Evolutionary conservation across 2,113 vertebrate species (phyloP).

Genomic region (Peucedramus taeniatus): DNA sequence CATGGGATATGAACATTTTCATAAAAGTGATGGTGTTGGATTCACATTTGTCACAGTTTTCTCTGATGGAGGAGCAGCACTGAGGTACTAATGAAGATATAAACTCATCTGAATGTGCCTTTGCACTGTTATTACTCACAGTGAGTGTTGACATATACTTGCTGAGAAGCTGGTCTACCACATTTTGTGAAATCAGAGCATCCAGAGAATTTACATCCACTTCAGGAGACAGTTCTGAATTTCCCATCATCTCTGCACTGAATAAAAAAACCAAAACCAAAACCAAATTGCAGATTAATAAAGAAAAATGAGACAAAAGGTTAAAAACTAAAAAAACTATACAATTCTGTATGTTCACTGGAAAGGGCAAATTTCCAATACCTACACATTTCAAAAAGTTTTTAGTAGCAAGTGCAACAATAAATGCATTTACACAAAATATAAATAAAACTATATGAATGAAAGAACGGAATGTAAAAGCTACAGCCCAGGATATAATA

Average conservation of each 20-base stretch:
- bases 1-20: background rate
- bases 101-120: background rate
- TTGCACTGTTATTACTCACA: constrained; percentile 69
- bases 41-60: background rate
- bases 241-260: constrained; percentile 95
- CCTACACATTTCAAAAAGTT: background rate
- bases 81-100: background rate
- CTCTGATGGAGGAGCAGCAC: background rate
- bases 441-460: background rate
- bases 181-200: constrained; percentile 79
- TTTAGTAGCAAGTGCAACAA: background rate
- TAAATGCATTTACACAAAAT: background rate
- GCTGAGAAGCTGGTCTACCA: constrained; percentile 87
- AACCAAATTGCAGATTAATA: background rate
- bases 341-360: background rate
- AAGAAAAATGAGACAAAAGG: background rate
- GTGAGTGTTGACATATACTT: constrained; percentile 93
- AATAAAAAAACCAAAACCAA: too few relatives aligned
- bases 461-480: background rate
- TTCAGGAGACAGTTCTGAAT: constrained; percentile 84
- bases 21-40: background rate
- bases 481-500: background rate
- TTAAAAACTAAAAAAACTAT: background rate
- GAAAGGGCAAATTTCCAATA: background rate
- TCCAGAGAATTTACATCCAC: constrained; percentile 83